Evolutionary conservation across 2,888 invertebrate species (phyloP).

Genomic region (Polydrusus cervinus): DNA sequence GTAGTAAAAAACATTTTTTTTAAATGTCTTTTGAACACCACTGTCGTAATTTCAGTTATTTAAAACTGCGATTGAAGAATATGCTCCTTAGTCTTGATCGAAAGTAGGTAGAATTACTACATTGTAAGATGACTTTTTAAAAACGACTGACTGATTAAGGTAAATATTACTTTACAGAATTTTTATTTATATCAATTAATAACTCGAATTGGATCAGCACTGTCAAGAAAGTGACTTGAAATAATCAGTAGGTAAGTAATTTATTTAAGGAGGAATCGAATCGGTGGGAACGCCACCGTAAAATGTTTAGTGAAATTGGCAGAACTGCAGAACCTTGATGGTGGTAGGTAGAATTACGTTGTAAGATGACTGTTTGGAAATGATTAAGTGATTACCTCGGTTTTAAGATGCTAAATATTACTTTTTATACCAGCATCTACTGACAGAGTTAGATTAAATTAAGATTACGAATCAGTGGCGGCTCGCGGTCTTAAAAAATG

Average conservation of each 20-base stretch:
- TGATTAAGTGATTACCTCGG: too few species aligned
- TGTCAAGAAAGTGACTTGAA: conserved; percentile 6
- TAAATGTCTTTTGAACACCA: too few species aligned
- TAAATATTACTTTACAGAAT: conserved; percentile 8
- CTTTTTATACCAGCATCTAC: too few species aligned
- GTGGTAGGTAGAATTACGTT: too few species aligned
- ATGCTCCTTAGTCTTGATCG: not conserved
- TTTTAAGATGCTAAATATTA: too few species aligned
- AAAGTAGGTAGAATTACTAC: conserved; percentile 13
- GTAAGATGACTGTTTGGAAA: too few species aligned
- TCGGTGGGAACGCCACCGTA: conserved; percentile 46
- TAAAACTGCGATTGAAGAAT: too few species aligned
- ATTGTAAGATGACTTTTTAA: conserved; percentile 15
- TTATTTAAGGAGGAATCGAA: conserved; percentile 37
- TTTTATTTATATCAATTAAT: conserved; percentile 7
- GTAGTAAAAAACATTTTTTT: too few species aligned
- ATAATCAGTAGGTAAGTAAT: conserved; percentile 25
- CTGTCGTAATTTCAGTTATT: too few species aligned
- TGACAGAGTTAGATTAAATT: too few species aligned
- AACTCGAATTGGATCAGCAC: not conserved
- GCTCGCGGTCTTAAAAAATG: too few species aligned
- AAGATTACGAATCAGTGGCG: too few species aligned
- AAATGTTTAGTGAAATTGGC: conserved; percentile 44
- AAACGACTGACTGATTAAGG: conserved; percentile 7
- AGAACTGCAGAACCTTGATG: not conserved